Base-by-base conservation (phyloP, 2,113 vertebrate genomes). In the Camarhynchus parvulus region DNA sequence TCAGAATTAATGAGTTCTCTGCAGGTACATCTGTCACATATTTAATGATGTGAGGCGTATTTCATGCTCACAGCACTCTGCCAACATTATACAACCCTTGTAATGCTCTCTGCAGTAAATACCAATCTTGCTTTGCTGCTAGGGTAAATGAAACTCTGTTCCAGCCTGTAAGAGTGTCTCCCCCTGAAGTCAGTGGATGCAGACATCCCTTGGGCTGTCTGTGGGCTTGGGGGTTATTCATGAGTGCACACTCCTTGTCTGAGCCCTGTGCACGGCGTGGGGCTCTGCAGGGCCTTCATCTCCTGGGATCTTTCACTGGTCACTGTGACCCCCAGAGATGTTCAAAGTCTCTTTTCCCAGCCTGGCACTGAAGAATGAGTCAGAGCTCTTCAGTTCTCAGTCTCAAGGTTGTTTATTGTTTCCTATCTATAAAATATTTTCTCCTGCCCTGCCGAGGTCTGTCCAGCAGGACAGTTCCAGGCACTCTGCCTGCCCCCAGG, bases 1-100 rank as follows among this genome's bases (percentile, higher is more conserved):
- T 95, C 14, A 87, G 87, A 95, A 91, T 95, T 96, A 96, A 92
- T 96, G 89, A 95, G 75, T 79, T 79, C 82, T 96, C 77, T 95
- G 78, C 91, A 96, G 91, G 93, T 95, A 85, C 42, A 69, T 92
- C 82, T 89, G 92, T 82, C 91, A 94, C 80, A 11, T 84, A 82
- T 89, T 87, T 82, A 89, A 61, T 89, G 41, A 37, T 78, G 52
- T 1, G 20, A 92, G 41, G 70, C 85, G 46, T 78, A 83, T 83
- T 72, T 87, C 59, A 61, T 63, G 89, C 77, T 93, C 61, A 6
- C 66, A 89, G 94, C 52, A 11, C 68, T 86, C 67, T 92, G 88
- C 75, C 69, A 90, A 27, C 27, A 50, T 94, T 94, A 82, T 84
- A 69, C 91, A 92, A 84, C 37, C 44, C 69, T 52, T 67, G 55